Evolutionary conservation across 2,888 invertebrate species (phyloP).

Genomic region (Netelia melanura): DNA sequence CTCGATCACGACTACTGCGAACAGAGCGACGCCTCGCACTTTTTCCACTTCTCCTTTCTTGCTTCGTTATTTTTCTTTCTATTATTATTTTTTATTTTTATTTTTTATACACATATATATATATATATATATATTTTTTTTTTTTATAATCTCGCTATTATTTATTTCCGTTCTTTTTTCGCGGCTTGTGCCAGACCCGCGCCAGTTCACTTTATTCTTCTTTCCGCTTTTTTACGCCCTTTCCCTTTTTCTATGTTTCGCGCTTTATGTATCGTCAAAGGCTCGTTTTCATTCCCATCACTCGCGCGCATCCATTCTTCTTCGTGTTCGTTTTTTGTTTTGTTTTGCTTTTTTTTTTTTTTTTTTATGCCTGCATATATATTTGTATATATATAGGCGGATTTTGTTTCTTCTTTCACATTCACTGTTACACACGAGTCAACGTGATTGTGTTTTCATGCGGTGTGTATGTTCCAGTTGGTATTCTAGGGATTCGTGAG

Average conservation of each 20-base stretch:
- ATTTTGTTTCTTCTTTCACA: slow-evolving; percentile 13
- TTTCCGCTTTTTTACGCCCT: neutral
- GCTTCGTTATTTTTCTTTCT: neutral
- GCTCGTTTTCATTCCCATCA: neutral
- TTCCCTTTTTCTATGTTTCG: neutral
- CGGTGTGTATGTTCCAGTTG: slow-evolving; percentile 8
- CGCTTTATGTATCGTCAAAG: neutral
- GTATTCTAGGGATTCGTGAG: neutral
- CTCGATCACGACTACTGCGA: no score
- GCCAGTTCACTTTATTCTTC: neutral
- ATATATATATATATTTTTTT: neutral
- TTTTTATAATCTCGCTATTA: neutral
- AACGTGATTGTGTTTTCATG: neutral
- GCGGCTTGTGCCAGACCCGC: neutral
- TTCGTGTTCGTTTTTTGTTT: neutral
- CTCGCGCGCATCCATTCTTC: neutral
- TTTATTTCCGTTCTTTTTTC: neutral
- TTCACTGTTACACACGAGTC: neutral
- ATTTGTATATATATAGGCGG: neutral
- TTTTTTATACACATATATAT: no score
- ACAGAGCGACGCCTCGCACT: no score
- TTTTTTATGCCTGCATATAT: neutral
- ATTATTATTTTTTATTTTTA: neutral
- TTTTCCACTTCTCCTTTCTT: neutral
- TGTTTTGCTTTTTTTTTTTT: neutral